Percentiles rank a stretch among this genome's conserved stretches.
phyloP scores from a whole-genome alignment of 2,888 invertebrate genomes.

The Perizoma affinitatum region DNA sequence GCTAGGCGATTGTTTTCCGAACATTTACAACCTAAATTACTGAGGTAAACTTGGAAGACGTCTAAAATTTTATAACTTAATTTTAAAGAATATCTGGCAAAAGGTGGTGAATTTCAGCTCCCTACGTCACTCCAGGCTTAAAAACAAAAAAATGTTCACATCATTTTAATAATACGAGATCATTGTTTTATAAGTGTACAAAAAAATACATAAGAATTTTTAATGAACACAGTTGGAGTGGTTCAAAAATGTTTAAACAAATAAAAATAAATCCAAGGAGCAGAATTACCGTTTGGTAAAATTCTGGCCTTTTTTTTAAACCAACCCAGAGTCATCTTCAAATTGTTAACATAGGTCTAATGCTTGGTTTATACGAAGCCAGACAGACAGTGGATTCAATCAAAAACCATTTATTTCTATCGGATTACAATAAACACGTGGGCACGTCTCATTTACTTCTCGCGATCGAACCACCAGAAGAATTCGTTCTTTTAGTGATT shows the following conservation, averaged over 20 bases:
- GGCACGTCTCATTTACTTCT: too few species aligned
- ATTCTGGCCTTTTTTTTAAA: not conserved
- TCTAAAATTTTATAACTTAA: not conserved
- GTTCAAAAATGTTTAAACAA: conserved; percentile 50
- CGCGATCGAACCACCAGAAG: too few species aligned
- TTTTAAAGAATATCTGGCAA: not conserved
- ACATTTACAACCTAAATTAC: conserved; percentile 16
- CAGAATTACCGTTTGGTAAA: conserved; percentile 23
- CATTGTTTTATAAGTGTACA: conserved; percentile 71
- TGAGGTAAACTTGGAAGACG: conserved; percentile 29
- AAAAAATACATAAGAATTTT: conserved; percentile 40
- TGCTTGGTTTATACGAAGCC: too few species aligned
- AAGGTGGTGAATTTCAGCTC: conserved; percentile 13
- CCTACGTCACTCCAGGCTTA: conserved; percentile 17
- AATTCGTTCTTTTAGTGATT: too few species aligned
- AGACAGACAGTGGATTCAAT: too few species aligned
- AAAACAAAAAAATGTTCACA: conserved; percentile 43
- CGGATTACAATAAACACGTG: too few species aligned
- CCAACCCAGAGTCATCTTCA: conserved; percentile 17
- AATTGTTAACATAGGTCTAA: not conserved
- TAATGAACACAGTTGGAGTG: conserved; percentile 78
- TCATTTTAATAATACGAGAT: conserved; percentile 74
- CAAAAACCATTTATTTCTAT: too few species aligned
- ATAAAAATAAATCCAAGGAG: conserved; percentile 38
- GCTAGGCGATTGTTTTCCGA: conserved; percentile 2